phyloP scores from a whole-genome alignment of 1,140 invertebrate genomes.

The Drosophila kohkoa region DNA sequence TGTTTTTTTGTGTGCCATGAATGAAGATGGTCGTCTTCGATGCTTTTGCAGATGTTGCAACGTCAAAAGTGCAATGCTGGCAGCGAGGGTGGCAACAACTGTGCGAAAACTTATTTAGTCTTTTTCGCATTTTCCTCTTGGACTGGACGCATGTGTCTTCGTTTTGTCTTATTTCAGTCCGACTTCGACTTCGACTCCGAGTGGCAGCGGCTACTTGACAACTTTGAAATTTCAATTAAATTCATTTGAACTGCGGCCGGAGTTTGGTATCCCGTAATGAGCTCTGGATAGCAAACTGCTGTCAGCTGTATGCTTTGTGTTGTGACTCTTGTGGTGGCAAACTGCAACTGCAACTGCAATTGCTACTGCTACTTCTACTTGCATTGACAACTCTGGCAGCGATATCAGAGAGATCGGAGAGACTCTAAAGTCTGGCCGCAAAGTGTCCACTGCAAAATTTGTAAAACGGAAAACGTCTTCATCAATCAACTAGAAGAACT shows the following conservation, averaged over 20 bases:
- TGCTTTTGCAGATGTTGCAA: constrained; percentile 72
- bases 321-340: constrained; percentile 28
- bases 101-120: constrained; percentile 74
- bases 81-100: constrained; percentile 1
- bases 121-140: constrained; percentile 70
- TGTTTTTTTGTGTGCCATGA: not conserved
- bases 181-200: not conserved
- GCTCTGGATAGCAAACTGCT: constrained; percentile 32
- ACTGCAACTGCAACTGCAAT: not conserved
- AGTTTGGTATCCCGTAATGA: constrained; percentile 51
- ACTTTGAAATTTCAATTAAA: constrained; percentile 84
- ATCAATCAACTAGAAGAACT: constrained; percentile 61
- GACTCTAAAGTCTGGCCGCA: constrained; percentile 6
- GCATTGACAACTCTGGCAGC: constrained; percentile 18
- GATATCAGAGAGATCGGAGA: not conserved
- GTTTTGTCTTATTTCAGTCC: constrained; percentile 48
- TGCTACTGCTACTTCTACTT: constrained; percentile 1
- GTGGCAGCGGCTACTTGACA: constrained; percentile 64
- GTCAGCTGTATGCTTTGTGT: constrained; percentile 17
- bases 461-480: constrained; percentile 80
- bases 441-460: constrained; percentile 60
- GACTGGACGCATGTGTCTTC: constrained; percentile 60
- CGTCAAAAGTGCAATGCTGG: constrained; percentile 75
- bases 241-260: constrained; percentile 80
- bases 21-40: not conserved